phyloP scores from a whole-genome alignment of 1,140 invertebrate genomes.

The Leptonema lineaticorne region DNA sequence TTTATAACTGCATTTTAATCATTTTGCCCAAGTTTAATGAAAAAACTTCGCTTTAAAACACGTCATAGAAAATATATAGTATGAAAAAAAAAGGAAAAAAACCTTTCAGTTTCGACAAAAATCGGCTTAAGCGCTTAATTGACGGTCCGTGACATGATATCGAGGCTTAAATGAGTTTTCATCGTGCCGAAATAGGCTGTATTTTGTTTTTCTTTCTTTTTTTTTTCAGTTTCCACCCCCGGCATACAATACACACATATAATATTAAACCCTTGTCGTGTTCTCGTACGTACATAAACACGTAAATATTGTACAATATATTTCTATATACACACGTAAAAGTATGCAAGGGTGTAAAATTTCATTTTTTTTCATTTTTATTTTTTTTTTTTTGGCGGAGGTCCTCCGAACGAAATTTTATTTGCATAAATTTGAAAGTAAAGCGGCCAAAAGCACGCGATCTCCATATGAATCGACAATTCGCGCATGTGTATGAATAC shows the following conservation, averaged over 20 bases:
- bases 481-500: no score
- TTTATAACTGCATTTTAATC: constrained; percentile 6
- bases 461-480: constrained; percentile 7
- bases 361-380: constrained; percentile 1
- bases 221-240: no score
- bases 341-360: neutral
- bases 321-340: neutral
- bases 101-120: constrained; percentile 10
- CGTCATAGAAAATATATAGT: no score
- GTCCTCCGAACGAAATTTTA: neutral
- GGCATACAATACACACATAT: no score
- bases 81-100: no score
- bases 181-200: neutral
- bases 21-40: constrained; percentile 9
- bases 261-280: no score
- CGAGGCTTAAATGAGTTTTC: constrained; percentile 3
- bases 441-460: neutral
- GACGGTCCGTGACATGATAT: constrained; percentile 7
- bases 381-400: neutral
- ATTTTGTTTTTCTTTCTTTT: no score
- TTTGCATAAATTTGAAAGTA: constrained; percentile 9
- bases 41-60: constrained; percentile 8
- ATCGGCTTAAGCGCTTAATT: constrained; percentile 16
- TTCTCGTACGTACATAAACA: no score
- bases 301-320: neutral